phyloP scores from a whole-genome alignment of 2,113 vertebrate genomes.

The Hoplias malabaricus region DNA sequence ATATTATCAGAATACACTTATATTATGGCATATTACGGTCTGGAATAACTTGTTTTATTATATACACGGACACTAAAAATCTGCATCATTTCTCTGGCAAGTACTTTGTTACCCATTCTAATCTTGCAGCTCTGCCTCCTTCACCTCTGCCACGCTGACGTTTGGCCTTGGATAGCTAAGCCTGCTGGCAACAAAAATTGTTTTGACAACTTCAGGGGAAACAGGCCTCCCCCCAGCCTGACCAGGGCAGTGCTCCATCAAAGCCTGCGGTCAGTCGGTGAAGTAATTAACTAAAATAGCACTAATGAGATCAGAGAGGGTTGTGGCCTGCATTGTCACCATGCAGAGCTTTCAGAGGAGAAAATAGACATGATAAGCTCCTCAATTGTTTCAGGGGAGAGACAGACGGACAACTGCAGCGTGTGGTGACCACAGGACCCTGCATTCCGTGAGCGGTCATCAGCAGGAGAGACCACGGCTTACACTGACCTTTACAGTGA shows the following conservation, averaged over 20 bases:
- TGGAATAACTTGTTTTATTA: no score
- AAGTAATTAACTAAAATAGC: slow-evolving; percentile 67
- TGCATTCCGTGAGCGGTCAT: slow-evolving; percentile 3
- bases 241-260: slow-evolving; percentile 43
- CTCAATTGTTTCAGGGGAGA: slow-evolving; percentile 47
- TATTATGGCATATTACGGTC: no score
- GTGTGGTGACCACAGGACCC: background rate
- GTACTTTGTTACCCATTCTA: no score
- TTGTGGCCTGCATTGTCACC: slow-evolving; percentile 42
- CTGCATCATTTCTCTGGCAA: no score
- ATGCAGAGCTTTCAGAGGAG: slow-evolving; percentile 34
- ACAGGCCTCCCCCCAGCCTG: slow-evolving; percentile 42
- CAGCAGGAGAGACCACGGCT: background rate
- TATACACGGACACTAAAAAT: no score
- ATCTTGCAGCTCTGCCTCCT: background rate
- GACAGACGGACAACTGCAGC: slow-evolving; percentile 52
- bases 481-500: background rate
- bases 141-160: slow-evolving; percentile 3
- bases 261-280: slow-evolving; percentile 54
- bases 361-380: slow-evolving; percentile 65
- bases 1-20: no score
- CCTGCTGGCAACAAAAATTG: slow-evolving; percentile 19
- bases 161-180: slow-evolving; percentile 15
- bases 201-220: slow-evolving; percentile 38
- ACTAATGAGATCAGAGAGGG: slow-evolving; percentile 59